phyloP scores from a whole-genome alignment of 2,113 vertebrate species.

The Chrysochloris asiatica region DNA sequence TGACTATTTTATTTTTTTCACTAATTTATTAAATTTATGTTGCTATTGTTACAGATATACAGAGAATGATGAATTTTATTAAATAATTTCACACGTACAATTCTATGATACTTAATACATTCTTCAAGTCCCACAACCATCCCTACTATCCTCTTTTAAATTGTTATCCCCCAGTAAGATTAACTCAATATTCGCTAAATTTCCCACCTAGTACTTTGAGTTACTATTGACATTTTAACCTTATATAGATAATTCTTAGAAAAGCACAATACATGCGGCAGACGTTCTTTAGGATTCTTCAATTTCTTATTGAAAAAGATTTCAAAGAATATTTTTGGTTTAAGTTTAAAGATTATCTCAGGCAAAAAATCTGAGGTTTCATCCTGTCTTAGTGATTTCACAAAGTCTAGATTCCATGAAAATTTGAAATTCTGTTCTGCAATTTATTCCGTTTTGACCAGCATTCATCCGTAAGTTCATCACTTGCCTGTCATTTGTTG shows the following conservation, averaged over 20 bases:
- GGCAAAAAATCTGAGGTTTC: background rate
- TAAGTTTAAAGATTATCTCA: background rate
- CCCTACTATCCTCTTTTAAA: background rate
- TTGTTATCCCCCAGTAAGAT: background rate
- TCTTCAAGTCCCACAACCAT: too few relatives aligned
- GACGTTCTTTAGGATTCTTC: background rate
- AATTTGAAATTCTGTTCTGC: too few relatives aligned
- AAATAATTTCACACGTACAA: background rate
- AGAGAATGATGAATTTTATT: background rate
- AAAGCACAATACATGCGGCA: background rate
- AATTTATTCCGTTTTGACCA: too few relatives aligned
- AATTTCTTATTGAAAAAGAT: background rate
- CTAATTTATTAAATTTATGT: background rate
- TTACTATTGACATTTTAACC: background rate
- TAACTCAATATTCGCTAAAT: background rate
- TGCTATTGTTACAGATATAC: background rate
- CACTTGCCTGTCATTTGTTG: too few relatives aligned
- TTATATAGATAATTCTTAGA: background rate
- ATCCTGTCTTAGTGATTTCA: background rate
- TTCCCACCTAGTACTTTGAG: too few relatives aligned
- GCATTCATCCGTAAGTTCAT: too few relatives aligned
- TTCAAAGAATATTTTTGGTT: background rate
- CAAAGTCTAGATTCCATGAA: too few relatives aligned
- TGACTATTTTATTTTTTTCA: background rate
- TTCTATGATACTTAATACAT: background rate